Base-by-base conservation (phyloP, 2,888 invertebrate genomes). In the Argyresthia albistria region DNA sequence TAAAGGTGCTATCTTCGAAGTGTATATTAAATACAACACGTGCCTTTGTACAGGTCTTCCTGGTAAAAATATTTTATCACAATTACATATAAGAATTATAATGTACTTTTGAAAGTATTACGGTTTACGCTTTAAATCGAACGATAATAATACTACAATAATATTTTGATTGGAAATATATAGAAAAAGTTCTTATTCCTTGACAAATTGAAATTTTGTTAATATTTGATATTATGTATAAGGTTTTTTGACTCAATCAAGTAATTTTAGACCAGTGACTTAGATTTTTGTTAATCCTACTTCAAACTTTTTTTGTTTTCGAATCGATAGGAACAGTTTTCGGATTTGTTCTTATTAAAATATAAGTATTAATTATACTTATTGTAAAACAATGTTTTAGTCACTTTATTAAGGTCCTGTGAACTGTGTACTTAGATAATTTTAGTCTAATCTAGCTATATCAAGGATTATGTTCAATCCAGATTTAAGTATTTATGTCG, bases 121-220 rank as follows among this genome's bases (percentile, higher is more conserved):
- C 73, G 81, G 80, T 81, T 79, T 74, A 81, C 75, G 83, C 83
- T 83, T 84, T 84, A 83, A 83, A 79, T 77, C 70, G 67, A 70
- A 76, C 68, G 64, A 67, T 74, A 67, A 73, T 72, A 70, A 73
- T 68, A 69, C 63, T 61, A 56, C 59, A 60, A 57, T 37, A 46
- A 46, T 46, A 46, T 35, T 46, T 25, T 48, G 11, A 43, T 35
- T 11, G 25, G 25, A 11, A 35, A 14, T 7, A n/a, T 43, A 43
- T 35, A 8, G 12, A 43, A 25, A 12, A 50, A 6, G 9, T 12
- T 43, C 47, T 35, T 35, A 35, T 10, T 47, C 12, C 42, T 16
- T 48, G 48, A 48, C 61, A 69, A 70, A 70, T 71, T 66, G 69
- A 59, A 64, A 65, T 62, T 59, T 65, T 36, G 36, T 36, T 8